Percentiles rank a stretch among this genome's conserved stretches.
Conservation (phyloP, 2,797 vertebrate species). For the Acipenser transmontanus region DNA sequence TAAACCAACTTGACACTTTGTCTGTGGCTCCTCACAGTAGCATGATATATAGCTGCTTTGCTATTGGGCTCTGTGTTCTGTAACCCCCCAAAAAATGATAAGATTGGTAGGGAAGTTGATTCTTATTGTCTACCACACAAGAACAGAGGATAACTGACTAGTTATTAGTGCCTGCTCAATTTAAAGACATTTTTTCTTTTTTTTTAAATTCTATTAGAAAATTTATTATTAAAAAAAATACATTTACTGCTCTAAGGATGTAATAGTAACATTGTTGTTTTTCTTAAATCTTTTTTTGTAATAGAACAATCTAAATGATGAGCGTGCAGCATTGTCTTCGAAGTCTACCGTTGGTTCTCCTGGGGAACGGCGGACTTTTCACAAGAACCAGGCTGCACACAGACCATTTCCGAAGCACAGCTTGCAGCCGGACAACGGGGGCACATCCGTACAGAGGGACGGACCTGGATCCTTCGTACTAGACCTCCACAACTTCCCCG, state of each 20-base stretch:
- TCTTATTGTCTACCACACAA: conserved; percentile 58
- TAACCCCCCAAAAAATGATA: conserved; percentile 28
- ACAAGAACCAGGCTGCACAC: conserved; percentile 60
- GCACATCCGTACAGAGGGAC: conserved; percentile 72
- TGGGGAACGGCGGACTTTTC: conserved; percentile 52
- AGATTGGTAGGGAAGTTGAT: conserved; percentile 59
- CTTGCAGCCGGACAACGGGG: conserved; percentile 53
- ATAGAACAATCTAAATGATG: conserved; percentile 67
- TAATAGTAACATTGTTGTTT: no score
- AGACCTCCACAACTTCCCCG: conserved; percentile 91
- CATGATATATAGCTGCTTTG: conserved; percentile 28
- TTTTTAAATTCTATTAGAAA: no score
- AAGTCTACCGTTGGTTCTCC: conserved; percentile 37
- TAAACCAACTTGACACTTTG: conserved; percentile 44
- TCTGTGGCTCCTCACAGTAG: no score
- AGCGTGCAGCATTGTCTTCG: conserved; percentile 33
- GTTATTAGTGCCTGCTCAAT: conserved; percentile 29
- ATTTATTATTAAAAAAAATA: no score
- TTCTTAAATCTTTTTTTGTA: conserved; percentile 11
- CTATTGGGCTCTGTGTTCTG: conserved; percentile 34
- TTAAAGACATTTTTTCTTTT: no score
- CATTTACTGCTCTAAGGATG: no score
- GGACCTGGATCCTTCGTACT: conserved; percentile 81
- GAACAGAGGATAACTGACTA: conserved; percentile 54
- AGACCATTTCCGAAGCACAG: conserved; percentile 66